A percentile compares a stretch with the other conserved stretches of the same genome.
phyloP scores from a whole-genome alignment of 2,888 invertebrate species.

The Allygus modestus region DNA sequence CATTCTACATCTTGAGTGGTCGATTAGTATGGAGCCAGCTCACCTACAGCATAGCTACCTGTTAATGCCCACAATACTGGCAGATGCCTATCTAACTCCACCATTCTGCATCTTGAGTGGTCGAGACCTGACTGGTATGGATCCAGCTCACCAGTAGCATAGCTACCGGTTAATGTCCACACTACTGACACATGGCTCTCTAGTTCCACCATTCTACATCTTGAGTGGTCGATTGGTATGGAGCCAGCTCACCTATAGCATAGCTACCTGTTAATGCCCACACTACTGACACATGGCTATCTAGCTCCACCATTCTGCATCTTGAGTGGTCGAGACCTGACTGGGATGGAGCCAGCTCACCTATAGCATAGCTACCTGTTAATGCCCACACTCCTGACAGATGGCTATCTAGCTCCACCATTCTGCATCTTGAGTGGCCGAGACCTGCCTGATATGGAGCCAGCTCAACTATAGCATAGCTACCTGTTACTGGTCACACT shows the following conservation, averaged over 20 bases:
- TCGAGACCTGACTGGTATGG: slow-evolving; percentile 22
- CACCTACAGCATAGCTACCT: slow-evolving; percentile 27
- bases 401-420: background rate
- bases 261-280: slow-evolving; percentile 18
- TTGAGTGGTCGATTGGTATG: slow-evolving; percentile 7
- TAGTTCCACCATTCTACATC: background rate
- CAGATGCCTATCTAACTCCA: background rate
- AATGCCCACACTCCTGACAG: slow-evolving; percentile 13
- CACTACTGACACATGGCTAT: slow-evolving; percentile 23
- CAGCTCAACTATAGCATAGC: slow-evolving; percentile 29
- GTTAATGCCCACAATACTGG: background rate
- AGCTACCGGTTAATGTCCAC: slow-evolving; percentile 15
- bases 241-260: slow-evolving; percentile 34
- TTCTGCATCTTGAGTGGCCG: background rate
- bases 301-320: background rate
- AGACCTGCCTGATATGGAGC: slow-evolving; percentile 14
- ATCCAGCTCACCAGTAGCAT: slow-evolving; percentile 22
- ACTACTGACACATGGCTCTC: slow-evolving; percentile 28
- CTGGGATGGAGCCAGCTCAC: slow-evolving; percentile 29
- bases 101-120: background rate
- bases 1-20: background rate
- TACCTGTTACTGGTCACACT: slow-evolving; percentile 16
- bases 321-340: slow-evolving; percentile 1
- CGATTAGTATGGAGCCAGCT: slow-evolving; percentile 18
- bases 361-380: slow-evolving; percentile 34